Evolutionary conservation across 2,113 vertebrate species (phyloP), one percentile per base, ranked within the genome.

Genomic region (Nerophis lumbriciformis): DNA sequence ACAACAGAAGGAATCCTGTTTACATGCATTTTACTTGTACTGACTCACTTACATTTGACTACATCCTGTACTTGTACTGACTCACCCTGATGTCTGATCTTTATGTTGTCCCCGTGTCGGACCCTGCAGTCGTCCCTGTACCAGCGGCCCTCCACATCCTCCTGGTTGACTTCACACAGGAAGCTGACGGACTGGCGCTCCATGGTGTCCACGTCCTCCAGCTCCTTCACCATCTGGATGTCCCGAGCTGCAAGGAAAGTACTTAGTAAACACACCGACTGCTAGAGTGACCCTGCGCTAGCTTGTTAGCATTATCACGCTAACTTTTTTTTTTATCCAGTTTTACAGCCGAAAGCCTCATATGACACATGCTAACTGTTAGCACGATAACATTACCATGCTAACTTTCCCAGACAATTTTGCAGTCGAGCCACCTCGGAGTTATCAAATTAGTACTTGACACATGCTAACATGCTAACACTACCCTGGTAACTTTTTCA

Each of bases 101-200:
- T 93, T 37, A 97, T 81, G 7, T 92, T 94, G 59, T 97, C 93
- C 0, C 91, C 87, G 9, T 88, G 76, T 72, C 90, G 91, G 50
- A 98, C 86, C 66, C 93, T 91, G 77, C 54, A 86, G 77, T 91
- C 81, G 0, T 95, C 92, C 70, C 89, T 91, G 86, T 92, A 97
- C 96, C 96, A 99, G 14, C 94, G 94, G 38, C 90, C 92, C 0
- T 94, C 89, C 8, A 96, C 91, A 28, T 98, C 94, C 0, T 92
- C 91, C 0, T 93, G 92, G 16, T 94, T 97, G 47, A 98, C 92
- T 75, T 96, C 92, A 7, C 96, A 98, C 48, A 75, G 0, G 69
- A 98, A 96, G 50, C 85, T 90, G 0, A 94, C 93, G 0, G 84
- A 84, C n/a, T 94, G 91, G 0, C 87, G 91, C 71, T 98, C 95